Conservation (phyloP, 30 jellyfish, hydroid and myxozoan genomes). For the Clytia hemisphaerica region DNA sequence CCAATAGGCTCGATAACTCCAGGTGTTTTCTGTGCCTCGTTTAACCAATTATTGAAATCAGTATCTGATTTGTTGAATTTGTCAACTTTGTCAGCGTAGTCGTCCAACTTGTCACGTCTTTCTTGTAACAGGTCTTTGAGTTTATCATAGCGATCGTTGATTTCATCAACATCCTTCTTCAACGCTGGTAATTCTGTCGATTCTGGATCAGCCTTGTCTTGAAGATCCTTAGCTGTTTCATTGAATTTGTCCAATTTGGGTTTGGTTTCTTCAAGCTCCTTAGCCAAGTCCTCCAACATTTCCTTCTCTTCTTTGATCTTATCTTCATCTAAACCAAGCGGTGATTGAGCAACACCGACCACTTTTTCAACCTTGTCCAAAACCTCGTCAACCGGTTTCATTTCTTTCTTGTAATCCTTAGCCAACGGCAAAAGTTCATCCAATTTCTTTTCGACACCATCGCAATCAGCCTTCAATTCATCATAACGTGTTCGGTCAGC, state of each 20-base stretch:
- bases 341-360: slow-evolving; percentile 26
- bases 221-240: slow-evolving; percentile 40
- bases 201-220: slow-evolving; percentile 52
- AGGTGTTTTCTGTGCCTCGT: slow-evolving; percentile 40
- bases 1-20: slow-evolving; percentile 55
- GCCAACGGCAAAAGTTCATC: slow-evolving; percentile 18
- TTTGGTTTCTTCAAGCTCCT: slow-evolving; percentile 44
- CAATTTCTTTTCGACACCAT: slow-evolving; percentile 35
- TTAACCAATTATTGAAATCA: slow-evolving; percentile 56
- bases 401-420: slow-evolving; percentile 22
- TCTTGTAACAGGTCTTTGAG: slow-evolving; percentile 36
- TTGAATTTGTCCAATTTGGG: slow-evolving; percentile 37
- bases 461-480: slow-evolving; percentile 2
- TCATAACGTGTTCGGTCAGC: slow-evolving; percentile 37
- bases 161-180: slow-evolving; percentile 30
- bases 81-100: slow-evolving; percentile 26
- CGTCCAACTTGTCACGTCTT: slow-evolving; percentile 45
- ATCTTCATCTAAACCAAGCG: slow-evolving; percentile 51
- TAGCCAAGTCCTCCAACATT: slow-evolving; percentile 40
- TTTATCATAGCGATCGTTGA: slow-evolving; percentile 34
- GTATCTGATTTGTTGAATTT: slow-evolving; percentile 19
- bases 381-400: slow-evolving; percentile 73
- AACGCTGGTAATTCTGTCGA: slow-evolving; percentile 27
- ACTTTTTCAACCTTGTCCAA: slow-evolving; percentile 44
- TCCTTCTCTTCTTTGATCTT: slow-evolving; percentile 63